Conservation (phyloP, 64 coral and sea anemone species). For the Orbicella faveolata region DNA sequence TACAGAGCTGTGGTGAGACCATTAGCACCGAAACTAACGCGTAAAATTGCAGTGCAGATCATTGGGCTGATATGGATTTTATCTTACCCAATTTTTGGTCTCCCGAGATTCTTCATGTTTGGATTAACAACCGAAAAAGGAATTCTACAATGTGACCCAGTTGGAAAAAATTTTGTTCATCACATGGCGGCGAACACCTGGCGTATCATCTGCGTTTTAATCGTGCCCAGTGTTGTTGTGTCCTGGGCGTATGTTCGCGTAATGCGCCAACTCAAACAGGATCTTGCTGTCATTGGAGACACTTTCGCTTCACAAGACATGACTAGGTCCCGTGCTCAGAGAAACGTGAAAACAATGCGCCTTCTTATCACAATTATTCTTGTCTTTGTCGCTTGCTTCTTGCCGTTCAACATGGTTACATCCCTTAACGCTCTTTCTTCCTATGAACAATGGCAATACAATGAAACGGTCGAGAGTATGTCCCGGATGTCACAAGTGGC, state of each 20-base stretch:
- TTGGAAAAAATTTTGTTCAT: not conserved
- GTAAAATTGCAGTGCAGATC: not conserved
- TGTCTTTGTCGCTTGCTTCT: not conserved
- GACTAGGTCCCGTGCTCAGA: not conserved
- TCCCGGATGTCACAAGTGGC: constrained; percentile 16
- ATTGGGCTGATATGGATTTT: not conserved
- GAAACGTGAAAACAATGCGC: constrained; percentile 9
- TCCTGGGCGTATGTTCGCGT: not conserved
- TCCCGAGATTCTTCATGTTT: constrained; percentile 3
- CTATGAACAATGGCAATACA: not conserved
- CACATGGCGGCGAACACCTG: not conserved
- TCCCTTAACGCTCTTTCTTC: not conserved
- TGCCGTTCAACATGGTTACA: not conserved
- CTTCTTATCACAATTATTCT: not conserved
- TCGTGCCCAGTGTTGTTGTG: not conserved
- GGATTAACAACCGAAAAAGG: constrained; percentile 10
- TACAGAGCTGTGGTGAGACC: not conserved
- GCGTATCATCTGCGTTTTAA: not conserved
- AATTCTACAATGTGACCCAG: constrained; percentile 3
- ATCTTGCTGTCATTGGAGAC: not conserved
- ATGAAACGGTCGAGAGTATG: constrained; percentile 5
- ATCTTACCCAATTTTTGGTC: not conserved
- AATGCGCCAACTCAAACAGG: not conserved
- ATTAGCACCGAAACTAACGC: not conserved
- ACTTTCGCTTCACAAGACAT: not conserved